Conservation (phyloP, 1,140 invertebrate genomes). For the Stenopsyche tienmushanensis region DNA sequence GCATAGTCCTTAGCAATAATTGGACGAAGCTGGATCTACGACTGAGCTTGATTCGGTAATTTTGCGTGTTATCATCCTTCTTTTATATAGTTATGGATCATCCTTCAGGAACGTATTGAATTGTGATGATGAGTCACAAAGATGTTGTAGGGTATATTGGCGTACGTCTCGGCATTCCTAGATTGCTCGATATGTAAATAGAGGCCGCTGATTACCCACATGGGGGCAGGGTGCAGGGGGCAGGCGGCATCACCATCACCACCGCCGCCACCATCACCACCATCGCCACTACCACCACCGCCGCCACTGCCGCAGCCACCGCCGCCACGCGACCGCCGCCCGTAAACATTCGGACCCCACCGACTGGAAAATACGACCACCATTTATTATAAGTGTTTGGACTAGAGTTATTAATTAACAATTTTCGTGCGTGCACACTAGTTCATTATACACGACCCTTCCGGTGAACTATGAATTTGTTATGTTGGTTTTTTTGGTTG, state of each 20-base stretch:
- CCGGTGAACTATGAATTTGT: constrained; percentile 41
- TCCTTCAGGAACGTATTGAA: too few species aligned
- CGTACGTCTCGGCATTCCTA: constrained; percentile 32
- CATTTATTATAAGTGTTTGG: constrained; percentile 42
- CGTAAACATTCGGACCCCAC: background rate
- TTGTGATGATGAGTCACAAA: constrained; percentile 7
- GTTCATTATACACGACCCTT: constrained; percentile 41
- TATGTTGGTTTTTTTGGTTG: constrained; percentile 39
- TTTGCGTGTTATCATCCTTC: too few species aligned
- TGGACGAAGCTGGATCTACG: too few species aligned
- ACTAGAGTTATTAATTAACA: constrained; percentile 43
- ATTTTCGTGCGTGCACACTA: constrained; percentile 41
- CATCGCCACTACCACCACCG: background rate
- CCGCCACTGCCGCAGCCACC: too few species aligned
- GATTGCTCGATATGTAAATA: constrained; percentile 42
- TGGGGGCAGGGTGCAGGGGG: constrained; percentile 18
- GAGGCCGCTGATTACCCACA: constrained; percentile 38
- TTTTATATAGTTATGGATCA: too few species aligned
- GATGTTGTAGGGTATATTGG: background rate
- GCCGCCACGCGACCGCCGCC: constrained; percentile 4
- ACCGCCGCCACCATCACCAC: background rate
- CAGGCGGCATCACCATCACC: background rate
- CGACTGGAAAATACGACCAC: constrained; percentile 26
- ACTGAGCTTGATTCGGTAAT: too few species aligned
- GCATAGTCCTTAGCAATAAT: too few species aligned